phyloP scores from a whole-genome alignment of 1,140 invertebrate species.

The Drosophila truncata region DNA sequence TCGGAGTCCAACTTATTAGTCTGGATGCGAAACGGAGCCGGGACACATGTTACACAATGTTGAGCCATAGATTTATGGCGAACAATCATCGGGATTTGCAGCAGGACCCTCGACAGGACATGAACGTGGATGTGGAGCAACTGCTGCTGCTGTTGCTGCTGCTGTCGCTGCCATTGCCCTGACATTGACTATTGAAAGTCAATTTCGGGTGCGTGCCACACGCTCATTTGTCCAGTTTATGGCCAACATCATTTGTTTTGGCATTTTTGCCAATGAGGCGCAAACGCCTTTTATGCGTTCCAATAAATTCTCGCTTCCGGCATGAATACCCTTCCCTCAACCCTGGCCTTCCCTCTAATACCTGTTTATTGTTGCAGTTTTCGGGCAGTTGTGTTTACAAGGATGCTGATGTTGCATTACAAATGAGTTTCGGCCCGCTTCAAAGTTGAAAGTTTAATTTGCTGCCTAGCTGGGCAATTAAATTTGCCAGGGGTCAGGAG shows the following conservation, averaged over 20 bases:
- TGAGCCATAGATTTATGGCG: conserved; percentile 80
- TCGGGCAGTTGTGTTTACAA: conserved; percentile 33
- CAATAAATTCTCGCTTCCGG: conserved; percentile 81
- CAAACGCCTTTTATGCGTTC: conserved; percentile 76
- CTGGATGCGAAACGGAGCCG: conserved; percentile 25
- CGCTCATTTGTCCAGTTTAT: conserved; percentile 83
- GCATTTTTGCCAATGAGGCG: conserved; percentile 65
- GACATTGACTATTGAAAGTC: conserved; percentile 80
- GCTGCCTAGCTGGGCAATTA: conserved; percentile 34
- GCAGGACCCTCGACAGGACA: conserved; percentile 14
- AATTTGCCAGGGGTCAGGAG: conserved; percentile 14
- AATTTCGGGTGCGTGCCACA: conserved; percentile 81
- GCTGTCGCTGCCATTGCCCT: neutral
- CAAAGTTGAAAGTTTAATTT: conserved; percentile 53
- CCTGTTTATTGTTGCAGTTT: conserved; percentile 77
- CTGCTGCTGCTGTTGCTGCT: conserved; percentile 9
- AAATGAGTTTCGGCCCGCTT: conserved; percentile 47
- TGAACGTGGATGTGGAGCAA: conserved; percentile 24
- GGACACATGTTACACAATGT: conserved; percentile 64
- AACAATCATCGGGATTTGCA: conserved; percentile 75
- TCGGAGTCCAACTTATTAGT: conserved; percentile 55
- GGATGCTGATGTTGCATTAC: conserved; percentile 51
- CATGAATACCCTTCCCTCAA: neutral
- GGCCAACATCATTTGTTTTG: conserved; percentile 70
- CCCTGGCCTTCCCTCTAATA: conserved; percentile 52